These are phyloP conservation scores for Microctenopoma stevenorrisi DNA, from an alignment of 2,797 vertebrate genomes.

Conservation along the genomic window DNA sequence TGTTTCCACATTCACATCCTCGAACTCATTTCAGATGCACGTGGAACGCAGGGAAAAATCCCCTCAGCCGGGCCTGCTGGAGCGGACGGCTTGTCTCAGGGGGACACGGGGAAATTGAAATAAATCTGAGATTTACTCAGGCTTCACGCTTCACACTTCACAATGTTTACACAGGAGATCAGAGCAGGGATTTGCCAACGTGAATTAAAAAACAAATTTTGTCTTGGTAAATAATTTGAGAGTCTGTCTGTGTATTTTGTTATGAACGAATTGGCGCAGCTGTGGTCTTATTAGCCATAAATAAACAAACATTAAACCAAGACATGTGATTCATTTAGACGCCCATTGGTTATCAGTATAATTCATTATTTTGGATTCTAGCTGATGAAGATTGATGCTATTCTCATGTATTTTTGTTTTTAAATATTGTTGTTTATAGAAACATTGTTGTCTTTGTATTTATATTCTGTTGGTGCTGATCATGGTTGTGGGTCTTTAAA, in stretches of 20 bases:
- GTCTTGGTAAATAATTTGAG: slow-evolving; percentile 30
- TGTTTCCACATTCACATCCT: slow-evolving; percentile 25
- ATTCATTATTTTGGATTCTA: slow-evolving; percentile 36
- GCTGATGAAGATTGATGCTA: background rate
- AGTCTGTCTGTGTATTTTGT: slow-evolving; percentile 2
- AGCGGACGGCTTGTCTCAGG: slow-evolving; percentile 22
- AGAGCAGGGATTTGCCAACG: slow-evolving; percentile 3
- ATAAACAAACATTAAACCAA: slow-evolving; percentile 49
- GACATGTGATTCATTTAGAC: slow-evolving; percentile 43
- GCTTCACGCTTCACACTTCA: slow-evolving; percentile 41
- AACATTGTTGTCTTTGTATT: no score
- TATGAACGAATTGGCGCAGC: slow-evolving; percentile 1
- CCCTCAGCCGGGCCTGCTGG: slow-evolving; percentile 14
- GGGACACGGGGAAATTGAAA: slow-evolving; percentile 49
- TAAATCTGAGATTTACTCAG: slow-evolving; percentile 44
- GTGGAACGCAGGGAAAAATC: slow-evolving; percentile 25
- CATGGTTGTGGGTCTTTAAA: no score
- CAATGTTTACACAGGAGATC: slow-evolving; percentile 47
- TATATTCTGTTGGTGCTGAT: no score
- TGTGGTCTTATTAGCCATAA: slow-evolving; percentile 61
- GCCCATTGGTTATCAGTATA: slow-evolving; percentile 27
- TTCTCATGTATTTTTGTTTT: no score
- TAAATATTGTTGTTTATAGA: no score
- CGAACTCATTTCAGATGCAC: slow-evolving; percentile 38
- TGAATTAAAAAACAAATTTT: slow-evolving; percentile 24